Conservation (phyloP, 2,888 invertebrate species). For the Gandaritis pyraliata region DNA sequence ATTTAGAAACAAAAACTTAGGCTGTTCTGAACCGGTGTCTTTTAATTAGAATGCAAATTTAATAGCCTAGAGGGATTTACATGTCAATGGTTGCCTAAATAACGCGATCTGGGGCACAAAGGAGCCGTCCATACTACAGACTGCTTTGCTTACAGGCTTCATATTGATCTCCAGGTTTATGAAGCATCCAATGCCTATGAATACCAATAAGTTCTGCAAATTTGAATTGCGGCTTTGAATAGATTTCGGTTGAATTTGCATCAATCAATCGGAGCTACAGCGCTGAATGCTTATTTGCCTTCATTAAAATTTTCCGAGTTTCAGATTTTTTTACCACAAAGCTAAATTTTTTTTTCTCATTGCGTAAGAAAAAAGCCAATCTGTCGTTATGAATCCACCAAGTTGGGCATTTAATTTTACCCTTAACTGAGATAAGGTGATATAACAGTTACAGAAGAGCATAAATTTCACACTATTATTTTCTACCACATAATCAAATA, state of each 20-base stretch:
- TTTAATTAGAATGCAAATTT: conserved; percentile 84
- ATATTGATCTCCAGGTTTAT: conserved; percentile 67
- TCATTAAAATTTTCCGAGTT: too few relatives aligned
- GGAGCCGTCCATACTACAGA: conserved; percentile 52
- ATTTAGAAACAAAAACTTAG: conserved; percentile 56
- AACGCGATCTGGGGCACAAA: conserved; percentile 76
- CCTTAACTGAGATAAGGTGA: too few relatives aligned
- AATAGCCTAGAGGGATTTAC: conserved; percentile 80
- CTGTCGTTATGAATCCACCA: too few relatives aligned
- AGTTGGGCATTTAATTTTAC: too few relatives aligned
- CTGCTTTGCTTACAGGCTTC: conserved; percentile 56
- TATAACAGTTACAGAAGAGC: conserved; percentile 1
- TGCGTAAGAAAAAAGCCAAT: too few relatives aligned
- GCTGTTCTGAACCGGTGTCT: conserved; percentile 63
- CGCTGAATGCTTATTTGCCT: not conserved
- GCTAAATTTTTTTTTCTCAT: too few relatives aligned
- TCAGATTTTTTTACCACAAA: too few relatives aligned
- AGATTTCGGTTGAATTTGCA: conserved; percentile 40
- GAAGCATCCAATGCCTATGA: conserved; percentile 58
- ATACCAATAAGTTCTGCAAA: conserved; percentile 57
- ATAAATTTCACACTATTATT: conserved; percentile 50
- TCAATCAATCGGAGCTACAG: conserved; percentile 24
- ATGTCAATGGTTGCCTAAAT: conserved; percentile 81
- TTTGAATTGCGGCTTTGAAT: conserved; percentile 46
- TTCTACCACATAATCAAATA: conserved; percentile 54